Evolutionary conservation across 2,888 invertebrate genomes (phyloP), one percentile per base, ranked within the genome.

Genomic region (Copidosoma aretas): DNA sequence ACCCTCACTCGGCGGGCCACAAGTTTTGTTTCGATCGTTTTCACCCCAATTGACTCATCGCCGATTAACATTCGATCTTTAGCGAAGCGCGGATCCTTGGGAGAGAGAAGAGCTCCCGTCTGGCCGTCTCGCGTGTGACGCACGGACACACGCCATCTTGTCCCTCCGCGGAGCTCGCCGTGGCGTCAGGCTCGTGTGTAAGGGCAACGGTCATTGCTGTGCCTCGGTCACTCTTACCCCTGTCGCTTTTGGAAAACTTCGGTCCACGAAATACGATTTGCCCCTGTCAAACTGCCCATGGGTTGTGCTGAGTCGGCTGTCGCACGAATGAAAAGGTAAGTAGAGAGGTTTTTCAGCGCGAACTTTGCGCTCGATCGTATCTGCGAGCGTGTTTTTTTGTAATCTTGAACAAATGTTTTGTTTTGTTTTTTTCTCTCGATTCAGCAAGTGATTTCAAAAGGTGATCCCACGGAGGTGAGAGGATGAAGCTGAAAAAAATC

Each of bases 401-500:
- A 61, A 22, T 46, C 22, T 58, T 39, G n/a, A 60, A 51, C 56
- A 65, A 61, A 66, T n/a, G 25, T 52, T 46, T 41, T 46, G 25
- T 10, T 53, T 43, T 32, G 10, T 54, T 57, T 58, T 43, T 8
- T 60, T 19, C 39, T 57, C 60, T 58, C 1, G 21, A 67, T 70
- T 51, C 43, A 67, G 32, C 8, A 8, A 32, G 3, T 8, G 8
- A 32, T 32, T 32, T 32, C 4, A 32, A 32, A 32, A 32, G 12
- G 43, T 46, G 32, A 32, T 8, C 4, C 43, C 3, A 8, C 43
- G 12, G 15, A 14, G 43, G 8, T 15, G 22, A 24, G 17, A 71
- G 49, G 59, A 71, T 71, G 71, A 71, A 71, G 62, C 59, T 71
- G 39, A 72, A 72, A 52, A 72, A 72, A 63, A 63, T 72, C 51